phyloP scores from a whole-genome alignment of 2,888 invertebrate genomes.

The Hermaeophaga mercurialis region DNA sequence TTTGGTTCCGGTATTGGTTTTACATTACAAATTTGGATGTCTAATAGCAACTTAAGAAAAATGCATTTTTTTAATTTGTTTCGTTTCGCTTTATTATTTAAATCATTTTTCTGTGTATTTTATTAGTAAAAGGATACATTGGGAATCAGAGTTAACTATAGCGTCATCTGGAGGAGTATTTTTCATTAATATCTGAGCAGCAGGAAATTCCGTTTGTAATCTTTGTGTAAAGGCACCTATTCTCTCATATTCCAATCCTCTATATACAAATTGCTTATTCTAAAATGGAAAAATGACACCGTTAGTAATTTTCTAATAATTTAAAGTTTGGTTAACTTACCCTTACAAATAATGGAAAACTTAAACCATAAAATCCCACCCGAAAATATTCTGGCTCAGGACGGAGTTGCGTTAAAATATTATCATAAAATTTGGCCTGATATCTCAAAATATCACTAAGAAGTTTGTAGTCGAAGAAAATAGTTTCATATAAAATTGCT shows the following conservation, averaged over 20 bases:
- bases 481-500: constrained; percentile 83
- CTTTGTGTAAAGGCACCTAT: constrained; percentile 93
- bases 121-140: constrained; percentile 69
- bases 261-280: constrained; percentile 95
- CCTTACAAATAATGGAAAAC: constrained; percentile 92
- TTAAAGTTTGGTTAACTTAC: constrained; percentile 62
- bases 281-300: constrained; percentile 52
- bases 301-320: constrained; percentile 7
- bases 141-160: constrained; percentile 82
- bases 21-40: constrained; percentile 93
- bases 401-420: constrained; percentile 84
- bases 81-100: too few species aligned
- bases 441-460: constrained; percentile 82
- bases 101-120: too few species aligned
- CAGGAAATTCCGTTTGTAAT: constrained; percentile 91
- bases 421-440: constrained; percentile 90
- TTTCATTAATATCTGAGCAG: constrained; percentile 90
- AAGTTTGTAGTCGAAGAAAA: constrained; percentile 85
- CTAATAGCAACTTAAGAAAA: constrained; percentile 55
- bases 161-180: constrained; percentile 90
- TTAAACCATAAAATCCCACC: constrained; percentile 93
- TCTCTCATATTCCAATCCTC: constrained; percentile 93
- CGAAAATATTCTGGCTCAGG: constrained; percentile 95
- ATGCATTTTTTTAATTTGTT: too few species aligned
- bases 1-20: constrained; percentile 81